These are phyloP conservation scores for Bucco capensis DNA, from an alignment of 2,113 vertebrate genomes.

Conservation along the genomic window DNA sequence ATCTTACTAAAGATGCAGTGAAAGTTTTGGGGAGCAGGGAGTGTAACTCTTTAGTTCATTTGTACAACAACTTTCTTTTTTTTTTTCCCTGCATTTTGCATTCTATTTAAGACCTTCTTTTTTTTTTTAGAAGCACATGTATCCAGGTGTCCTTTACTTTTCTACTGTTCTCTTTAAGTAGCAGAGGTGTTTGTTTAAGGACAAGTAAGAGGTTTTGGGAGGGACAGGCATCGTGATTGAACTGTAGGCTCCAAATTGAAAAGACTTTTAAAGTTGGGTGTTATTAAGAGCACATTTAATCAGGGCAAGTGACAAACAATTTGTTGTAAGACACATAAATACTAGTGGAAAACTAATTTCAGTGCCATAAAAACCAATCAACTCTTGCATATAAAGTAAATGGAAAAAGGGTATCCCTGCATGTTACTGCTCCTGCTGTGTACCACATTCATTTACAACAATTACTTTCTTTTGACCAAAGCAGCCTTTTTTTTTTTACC, in stretches of 20 bases:
- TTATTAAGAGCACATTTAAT: conserved; percentile 62
- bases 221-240: conserved; percentile 40
- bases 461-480: conserved; percentile 3
- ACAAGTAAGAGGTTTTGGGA: conserved; percentile 15
- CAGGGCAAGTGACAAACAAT: conserved; percentile 62
- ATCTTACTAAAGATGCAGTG: background rate
- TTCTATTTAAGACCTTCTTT: background rate
- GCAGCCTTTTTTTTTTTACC: background rate
- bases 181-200: conserved; percentile 10
- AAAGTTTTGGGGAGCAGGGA: background rate
- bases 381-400: conserved; percentile 38
- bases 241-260: conserved; percentile 28
- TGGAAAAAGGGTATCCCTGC: background rate
- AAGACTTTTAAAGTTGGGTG: conserved; percentile 48
- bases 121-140: background rate
- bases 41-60: background rate
- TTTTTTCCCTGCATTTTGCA: background rate
- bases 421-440: background rate
- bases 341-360: conserved; percentile 58
- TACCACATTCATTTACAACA: background rate
- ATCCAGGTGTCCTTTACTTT: background rate
- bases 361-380: conserved; percentile 43
- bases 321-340: conserved; percentile 66
- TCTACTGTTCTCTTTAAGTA: background rate
- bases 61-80: background rate